A percentile compares a stretch with the other conserved stretches of the same genome.
phyloP scores from a whole-genome alignment of 2,888 invertebrate genomes.

The Aricia artaxerxes region DNA sequence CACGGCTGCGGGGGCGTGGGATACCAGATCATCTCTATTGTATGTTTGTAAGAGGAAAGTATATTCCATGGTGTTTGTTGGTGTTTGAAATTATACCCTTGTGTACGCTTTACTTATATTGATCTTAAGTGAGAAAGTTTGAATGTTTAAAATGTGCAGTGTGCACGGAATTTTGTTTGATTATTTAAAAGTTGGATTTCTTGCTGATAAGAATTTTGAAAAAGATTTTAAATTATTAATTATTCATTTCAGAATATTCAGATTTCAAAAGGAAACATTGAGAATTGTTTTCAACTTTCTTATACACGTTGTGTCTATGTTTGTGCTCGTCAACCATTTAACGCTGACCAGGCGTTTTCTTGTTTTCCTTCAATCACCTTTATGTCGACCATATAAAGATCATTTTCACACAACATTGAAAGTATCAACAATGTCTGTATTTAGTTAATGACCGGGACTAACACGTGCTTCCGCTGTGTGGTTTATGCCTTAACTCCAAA shows the following conservation, averaged over 20 bases:
- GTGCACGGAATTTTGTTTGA: too few relatives aligned
- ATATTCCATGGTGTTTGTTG: conserved; percentile 14
- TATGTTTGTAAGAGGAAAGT: conserved; percentile 35
- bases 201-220: too few relatives aligned
- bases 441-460: conserved; percentile 7
- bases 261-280: too few relatives aligned
- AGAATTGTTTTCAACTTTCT: too few relatives aligned
- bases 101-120: not conserved
- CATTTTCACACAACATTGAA: not conserved
- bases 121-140: not conserved
- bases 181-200: too few relatives aligned
- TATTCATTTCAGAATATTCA: too few relatives aligned
- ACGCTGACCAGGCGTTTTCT: not conserved
- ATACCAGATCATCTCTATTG: conserved; percentile 44
- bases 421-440: conserved; percentile 3
- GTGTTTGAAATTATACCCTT: not conserved
- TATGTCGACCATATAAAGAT: not conserved
- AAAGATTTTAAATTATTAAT: too few relatives aligned
- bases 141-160: not conserved
- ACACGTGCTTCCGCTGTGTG: conserved; percentile 22
- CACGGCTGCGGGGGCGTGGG: conserved; percentile 49
- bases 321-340: too few relatives aligned
- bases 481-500: not conserved
- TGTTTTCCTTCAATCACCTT: not conserved
- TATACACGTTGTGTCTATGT: too few relatives aligned